phyloP scores from a whole-genome alignment of 2,888 invertebrate species.

The Lissonota sp. region DNA sequence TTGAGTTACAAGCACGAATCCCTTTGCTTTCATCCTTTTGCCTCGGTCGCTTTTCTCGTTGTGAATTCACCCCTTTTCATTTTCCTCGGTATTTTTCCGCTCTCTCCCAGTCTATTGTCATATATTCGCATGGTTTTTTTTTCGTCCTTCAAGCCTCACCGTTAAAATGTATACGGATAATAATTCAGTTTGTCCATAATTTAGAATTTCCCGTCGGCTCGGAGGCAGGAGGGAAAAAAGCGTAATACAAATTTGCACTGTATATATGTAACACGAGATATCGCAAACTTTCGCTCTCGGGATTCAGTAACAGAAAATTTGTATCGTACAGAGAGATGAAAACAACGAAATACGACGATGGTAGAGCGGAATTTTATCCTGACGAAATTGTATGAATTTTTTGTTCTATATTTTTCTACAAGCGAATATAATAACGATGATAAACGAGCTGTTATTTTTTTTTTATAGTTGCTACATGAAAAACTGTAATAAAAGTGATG shows the following conservation, averaged over 20 bases:
- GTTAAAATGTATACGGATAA: not conserved
- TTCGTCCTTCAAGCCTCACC: not conserved
- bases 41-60: not conserved
- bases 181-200: conserved; percentile 12
- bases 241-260: not conserved
- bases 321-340: not conserved
- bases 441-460: too few species aligned
- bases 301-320: too few species aligned
- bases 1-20: not conserved
- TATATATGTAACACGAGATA: not conserved
- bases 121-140: not conserved
- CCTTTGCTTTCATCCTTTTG: not conserved
- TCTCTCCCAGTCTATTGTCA: not conserved
- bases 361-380: not conserved
- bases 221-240: not conserved
- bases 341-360: conserved; percentile 9
- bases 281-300: not conserved
- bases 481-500: too few species aligned
- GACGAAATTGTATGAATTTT: not conserved
- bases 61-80: conserved; percentile 3
- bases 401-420: not conserved
- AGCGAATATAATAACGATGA: too few species aligned
- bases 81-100: not conserved
- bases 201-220: not conserved
- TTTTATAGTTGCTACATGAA: too few species aligned